These are phyloP conservation scores for Apus apus DNA, from an alignment of 2,113 vertebrate species.

Conservation along the genomic window DNA sequence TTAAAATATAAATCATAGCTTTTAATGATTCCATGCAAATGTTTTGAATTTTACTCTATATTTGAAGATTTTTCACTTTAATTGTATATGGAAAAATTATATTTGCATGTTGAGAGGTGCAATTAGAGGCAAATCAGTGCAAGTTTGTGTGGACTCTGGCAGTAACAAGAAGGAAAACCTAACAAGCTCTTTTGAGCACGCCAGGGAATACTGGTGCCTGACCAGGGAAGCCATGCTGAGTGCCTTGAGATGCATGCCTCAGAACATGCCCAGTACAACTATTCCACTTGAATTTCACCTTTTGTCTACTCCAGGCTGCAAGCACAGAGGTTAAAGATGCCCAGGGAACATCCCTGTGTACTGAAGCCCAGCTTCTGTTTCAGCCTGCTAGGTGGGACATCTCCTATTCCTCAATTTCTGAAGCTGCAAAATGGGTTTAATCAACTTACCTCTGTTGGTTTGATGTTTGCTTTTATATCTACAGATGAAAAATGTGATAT, in stretches of 20 bases:
- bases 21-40: neutral
- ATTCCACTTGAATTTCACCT: neutral
- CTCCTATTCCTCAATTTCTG: neutral
- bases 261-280: neutral
- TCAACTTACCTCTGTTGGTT: neutral
- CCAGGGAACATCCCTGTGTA: neutral
- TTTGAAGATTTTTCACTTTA: neutral
- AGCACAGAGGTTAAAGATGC: neutral
- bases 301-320: neutral
- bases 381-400: neutral
- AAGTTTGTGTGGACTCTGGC: neutral
- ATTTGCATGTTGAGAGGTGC: neutral
- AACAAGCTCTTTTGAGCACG: neutral
- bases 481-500: neutral
- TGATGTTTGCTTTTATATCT: neutral
- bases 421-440: neutral
- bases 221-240: neutral
- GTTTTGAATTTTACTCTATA: neutral
- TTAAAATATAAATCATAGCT: neutral
- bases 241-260: rapidly evolving
- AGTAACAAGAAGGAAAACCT: neutral
- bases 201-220: neutral
- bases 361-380: neutral
- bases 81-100: neutral
- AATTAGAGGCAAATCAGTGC: neutral